phyloP scores from a whole-genome alignment of 2,888 invertebrate genomes.

The Yponomeuta evonymella region DNA sequence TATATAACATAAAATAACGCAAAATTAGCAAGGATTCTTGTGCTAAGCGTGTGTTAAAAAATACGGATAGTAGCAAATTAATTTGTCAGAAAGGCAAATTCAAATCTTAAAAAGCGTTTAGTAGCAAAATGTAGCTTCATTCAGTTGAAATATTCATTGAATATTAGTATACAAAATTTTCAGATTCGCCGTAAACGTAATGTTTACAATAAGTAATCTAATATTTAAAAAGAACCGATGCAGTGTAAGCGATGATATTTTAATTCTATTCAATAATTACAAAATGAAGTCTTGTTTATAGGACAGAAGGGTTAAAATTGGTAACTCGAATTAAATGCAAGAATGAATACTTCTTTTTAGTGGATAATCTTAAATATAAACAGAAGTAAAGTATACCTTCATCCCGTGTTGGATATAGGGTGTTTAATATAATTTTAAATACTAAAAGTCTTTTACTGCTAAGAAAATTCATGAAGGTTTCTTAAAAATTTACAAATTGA shows the following conservation, averaged over 20 bases:
- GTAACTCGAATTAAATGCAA: conserved; percentile 60
- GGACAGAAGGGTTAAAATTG: conserved; percentile 51
- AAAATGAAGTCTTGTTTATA: conserved; percentile 52
- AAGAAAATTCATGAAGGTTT: conserved; percentile 56
- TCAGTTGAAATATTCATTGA: too few species aligned
- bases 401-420: not conserved
- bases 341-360: not conserved
- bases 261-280: not conserved
- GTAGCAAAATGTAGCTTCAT: too few species aligned
- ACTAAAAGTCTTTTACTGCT: conserved; percentile 26
- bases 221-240: conserved; percentile 27
- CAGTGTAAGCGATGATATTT: conserved; percentile 20
- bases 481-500: conserved; percentile 58
- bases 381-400: not conserved
- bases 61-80: too few species aligned
- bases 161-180: too few species aligned
- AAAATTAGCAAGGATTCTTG: too few species aligned
- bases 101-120: too few species aligned
- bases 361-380: not conserved
- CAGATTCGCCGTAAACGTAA: too few species aligned
- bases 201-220: conserved; percentile 1
- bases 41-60: too few species aligned
- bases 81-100: too few species aligned
- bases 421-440: not conserved
- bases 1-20: too few species aligned